These are phyloP conservation scores for Aricia artaxerxes DNA, from an alignment of 2,888 invertebrate genomes.

Conservation along the genomic window DNA sequence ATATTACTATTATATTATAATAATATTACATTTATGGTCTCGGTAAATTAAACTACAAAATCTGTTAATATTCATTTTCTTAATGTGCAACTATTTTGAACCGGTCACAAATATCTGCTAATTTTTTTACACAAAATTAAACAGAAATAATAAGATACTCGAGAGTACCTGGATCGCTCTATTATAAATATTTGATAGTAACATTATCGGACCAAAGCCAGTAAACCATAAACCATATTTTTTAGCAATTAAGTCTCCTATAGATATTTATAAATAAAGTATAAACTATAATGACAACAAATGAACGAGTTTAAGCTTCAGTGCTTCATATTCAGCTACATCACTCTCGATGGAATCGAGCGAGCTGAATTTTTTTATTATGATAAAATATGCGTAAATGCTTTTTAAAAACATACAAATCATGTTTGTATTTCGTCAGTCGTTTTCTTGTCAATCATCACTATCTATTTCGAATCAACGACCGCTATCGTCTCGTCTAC, in stretches of 20 bases:
- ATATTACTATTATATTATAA: conserved; percentile 1
- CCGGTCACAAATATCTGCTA: neutral
- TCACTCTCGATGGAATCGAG: neutral
- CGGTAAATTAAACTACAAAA: neutral
- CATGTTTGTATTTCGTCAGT: conserved; percentile 13
- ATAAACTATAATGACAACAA: neutral
- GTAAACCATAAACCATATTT: neutral
- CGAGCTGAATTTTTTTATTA: neutral
- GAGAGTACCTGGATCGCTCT: neutral
- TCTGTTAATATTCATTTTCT: neutral
- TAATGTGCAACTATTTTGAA: neutral
- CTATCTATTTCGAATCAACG: neutral
- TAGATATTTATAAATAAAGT: neutral
- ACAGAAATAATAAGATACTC: neutral
- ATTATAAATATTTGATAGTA: neutral
- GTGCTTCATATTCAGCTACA: neutral
- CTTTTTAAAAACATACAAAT: neutral
- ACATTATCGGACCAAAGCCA: neutral
- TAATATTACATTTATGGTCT: neutral
- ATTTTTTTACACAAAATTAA: neutral
- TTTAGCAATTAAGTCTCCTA: neutral
- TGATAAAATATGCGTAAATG: conserved; percentile 22
- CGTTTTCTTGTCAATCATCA: conserved; percentile 1
- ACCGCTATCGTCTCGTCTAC: neutral
- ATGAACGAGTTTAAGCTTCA: neutral